Percentiles rank a stretch among this genome's conserved stretches.
phyloP scores from a whole-genome alignment of 2,797 vertebrate genomes.

The Apodemus agrarius region DNA sequence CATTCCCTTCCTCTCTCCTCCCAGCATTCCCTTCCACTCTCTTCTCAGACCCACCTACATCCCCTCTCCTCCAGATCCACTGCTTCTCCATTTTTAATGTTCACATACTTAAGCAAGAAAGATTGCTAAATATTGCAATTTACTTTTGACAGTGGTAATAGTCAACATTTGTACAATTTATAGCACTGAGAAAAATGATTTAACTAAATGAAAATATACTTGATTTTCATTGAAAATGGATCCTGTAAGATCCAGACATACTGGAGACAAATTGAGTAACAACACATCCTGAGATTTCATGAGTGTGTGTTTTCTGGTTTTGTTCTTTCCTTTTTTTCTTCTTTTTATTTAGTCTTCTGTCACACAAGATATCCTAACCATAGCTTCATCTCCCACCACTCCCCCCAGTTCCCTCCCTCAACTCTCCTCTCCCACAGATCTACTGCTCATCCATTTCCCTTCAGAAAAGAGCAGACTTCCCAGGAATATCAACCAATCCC shows the following conservation, averaged over 20 bases:
- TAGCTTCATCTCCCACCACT: neutral
- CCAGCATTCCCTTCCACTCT: too few relatives aligned
- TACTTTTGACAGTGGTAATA: neutral
- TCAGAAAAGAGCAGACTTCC: neutral
- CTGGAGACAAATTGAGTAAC: neutral
- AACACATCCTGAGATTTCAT: neutral
- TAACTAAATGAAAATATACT: neutral
- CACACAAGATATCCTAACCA: neutral
- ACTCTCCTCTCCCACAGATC: neutral
- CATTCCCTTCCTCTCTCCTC: neutral
- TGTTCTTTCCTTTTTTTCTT: neutral
- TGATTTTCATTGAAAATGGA: slow-evolving; percentile 8
- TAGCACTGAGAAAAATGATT: neutral
- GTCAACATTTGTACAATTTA: neutral
- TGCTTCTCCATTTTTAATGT: neutral
- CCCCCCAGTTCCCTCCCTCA: neutral
- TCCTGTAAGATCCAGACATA: neutral
- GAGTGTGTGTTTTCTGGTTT: neutral
- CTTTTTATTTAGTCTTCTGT: neutral
- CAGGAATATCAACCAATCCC: neutral
- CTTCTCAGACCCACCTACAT: neutral
- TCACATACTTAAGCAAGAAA: neutral
- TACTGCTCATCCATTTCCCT: neutral
- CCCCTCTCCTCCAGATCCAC: neutral
- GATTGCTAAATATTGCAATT: neutral